Evolutionary conservation across 2,797 vertebrate genomes (phyloP), one percentile per base, ranked within the genome.

Genomic region (Distichodus sexfasciatus): DNA sequence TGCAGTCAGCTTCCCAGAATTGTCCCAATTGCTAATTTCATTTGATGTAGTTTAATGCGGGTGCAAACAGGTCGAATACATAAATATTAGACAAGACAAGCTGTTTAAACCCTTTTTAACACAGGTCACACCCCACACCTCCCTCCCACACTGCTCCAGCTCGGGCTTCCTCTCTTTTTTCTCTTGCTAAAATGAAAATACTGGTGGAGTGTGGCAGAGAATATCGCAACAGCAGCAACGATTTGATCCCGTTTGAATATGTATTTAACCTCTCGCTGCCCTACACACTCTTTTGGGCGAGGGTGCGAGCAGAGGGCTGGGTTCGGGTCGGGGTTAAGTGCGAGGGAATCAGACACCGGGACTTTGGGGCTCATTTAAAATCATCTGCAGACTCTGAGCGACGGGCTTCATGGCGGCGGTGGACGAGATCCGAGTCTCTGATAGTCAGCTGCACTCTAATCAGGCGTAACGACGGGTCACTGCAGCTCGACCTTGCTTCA

Each of bases 301-400:
- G 29, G 3, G 29, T 19, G 15, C 17, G 9, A 55, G 29, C n/a
- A n/a, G n/a, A n/a, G n/a, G n/a, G n/a, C n/a, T n/a, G n/a, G n/a
- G n/a, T n/a, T n/a, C n/a, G 54, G 31, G 54, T 57, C 54, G 23
- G 31, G 31, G 54, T 57, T 21, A 57, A 57, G 54, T 38, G 54
- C 4, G 11, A 31, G 14, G 33, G 19, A 24, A n/a, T n/a, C n/a
- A n/a, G n/a, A n/a, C n/a, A n/a, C n/a, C n/a, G n/a, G n/a, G n/a
- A n/a, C n/a, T 14, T 36, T 11, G 7, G 12, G 35, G 31, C 35
- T 38, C 19, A 24, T 38, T 23, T 17, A 19, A 57, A 40, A 36
- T 57, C 54, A 36, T 1, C 19, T 21, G 33, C 9, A 23, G 54
- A 28, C 3, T 15, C 17, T 8, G 9, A 53, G 28, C 7, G 14